Evolutionary conservation across 2,888 invertebrate genomes (phyloP), one percentile per base, ranked within the genome.

Genomic region (Dioctria linearis): DNA sequence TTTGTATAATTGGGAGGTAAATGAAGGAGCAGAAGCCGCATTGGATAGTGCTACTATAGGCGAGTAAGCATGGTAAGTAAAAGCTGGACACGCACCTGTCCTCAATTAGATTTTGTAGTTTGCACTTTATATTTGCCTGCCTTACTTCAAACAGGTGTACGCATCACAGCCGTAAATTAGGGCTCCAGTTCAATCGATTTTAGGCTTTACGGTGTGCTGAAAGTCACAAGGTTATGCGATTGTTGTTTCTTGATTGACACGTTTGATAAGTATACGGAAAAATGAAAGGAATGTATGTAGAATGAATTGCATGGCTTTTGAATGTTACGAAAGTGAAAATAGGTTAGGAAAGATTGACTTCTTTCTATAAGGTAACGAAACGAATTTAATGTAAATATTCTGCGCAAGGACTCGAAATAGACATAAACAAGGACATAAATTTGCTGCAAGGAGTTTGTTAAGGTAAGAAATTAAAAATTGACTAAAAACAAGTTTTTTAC

Each of bases 161-260:
- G 71, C 71, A 71, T 39, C 9, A 54, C 51, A 46, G 40, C 54
- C 39, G 54, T 5, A 54, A 71, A 71, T 54, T 71, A 39, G 71
- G 54, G 51, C 71, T 71, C 40, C 54, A 37, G 71, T 51, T 51
- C 54, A 71, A 71, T 71, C 71, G 71, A 71, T 71, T 71, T 67
- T 8, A 13, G 71, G 5, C 49, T 3, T 9, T 37, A 54, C 54
- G 54, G 37, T 6, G 9, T 37, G 40, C 25, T 3, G 71, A 39
- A 71, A 54, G 54, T 37, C 71, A 71, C 71, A 71, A 71, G 71
- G 71, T 71, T 71, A 71, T 54, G 39, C 51, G 71, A 71, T 3
- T 39, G 39, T n/a, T 40, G 39, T 39, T 51, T 43, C 13, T 71
- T 71, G 71, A 71, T 71, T 71, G 67, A 67, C 67, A 49, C 67